phyloP scores from a whole-genome alignment of 2,113 vertebrate genomes.

The Eptesicus fuscus region DNA sequence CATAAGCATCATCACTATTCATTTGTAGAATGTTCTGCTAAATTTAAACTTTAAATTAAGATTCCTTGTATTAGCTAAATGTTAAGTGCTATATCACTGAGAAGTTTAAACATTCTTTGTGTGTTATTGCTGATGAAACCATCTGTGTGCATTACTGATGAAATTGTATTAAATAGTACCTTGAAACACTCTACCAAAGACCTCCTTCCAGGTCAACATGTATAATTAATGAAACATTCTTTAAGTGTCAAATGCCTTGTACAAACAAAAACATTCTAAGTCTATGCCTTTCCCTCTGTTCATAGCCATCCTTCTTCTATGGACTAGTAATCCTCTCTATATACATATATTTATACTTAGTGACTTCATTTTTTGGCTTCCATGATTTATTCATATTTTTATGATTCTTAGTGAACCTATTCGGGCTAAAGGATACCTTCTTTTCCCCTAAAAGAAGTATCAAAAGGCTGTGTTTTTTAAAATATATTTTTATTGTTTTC shows the following conservation, averaged over 20 bases:
- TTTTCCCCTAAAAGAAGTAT: background rate
- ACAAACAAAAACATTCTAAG: background rate
- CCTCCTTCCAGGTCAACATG: conserved; percentile 31
- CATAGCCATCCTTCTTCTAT: background rate
- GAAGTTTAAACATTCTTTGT: background rate
- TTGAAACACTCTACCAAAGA: conserved; percentile 14
- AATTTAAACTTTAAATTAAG: conserved; percentile 1
- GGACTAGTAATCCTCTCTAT: background rate
- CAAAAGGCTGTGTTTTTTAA: background rate
- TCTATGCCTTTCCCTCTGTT: background rate
- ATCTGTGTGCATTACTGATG: background rate
- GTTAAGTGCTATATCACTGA: background rate
- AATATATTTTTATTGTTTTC: no score
- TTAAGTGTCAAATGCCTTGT: conserved; percentile 37
- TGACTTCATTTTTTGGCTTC: background rate
- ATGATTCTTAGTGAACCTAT: background rate
- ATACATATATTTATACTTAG: background rate
- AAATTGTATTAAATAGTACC: conserved; percentile 1
- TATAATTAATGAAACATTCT: conserved; percentile 34
- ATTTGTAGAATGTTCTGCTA: conserved; percentile 24
- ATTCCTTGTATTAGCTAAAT: conserved; percentile 2
- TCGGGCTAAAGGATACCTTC: background rate
- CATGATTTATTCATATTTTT: background rate
- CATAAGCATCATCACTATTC: background rate
- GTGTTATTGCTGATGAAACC: background rate